phyloP scores from a whole-genome alignment of 2,113 vertebrate genomes.

The Cinclus mexicanus region DNA sequence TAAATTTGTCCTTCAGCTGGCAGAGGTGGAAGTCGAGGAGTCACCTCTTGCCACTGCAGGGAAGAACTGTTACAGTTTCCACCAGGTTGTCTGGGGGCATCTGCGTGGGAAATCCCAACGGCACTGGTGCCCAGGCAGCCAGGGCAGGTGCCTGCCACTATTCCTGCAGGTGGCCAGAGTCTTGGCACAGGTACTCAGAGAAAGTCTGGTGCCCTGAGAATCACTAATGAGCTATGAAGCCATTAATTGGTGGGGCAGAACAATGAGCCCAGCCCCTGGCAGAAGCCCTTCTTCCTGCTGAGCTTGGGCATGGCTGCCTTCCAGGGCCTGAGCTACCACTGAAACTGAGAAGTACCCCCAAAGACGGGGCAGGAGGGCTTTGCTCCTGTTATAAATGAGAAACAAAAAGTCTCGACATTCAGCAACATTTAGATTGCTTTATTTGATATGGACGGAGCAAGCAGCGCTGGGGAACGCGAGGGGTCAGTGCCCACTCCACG shows the following conservation, averaged over 20 bases:
- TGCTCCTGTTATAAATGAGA: neutral
- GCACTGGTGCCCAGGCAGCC: fast-evolving
- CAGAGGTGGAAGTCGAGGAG: neutral
- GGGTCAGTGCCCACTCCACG: too few relatives aligned
- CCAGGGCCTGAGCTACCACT: fast-evolving
- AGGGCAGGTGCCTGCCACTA: neutral
- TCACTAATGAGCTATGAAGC: neutral
- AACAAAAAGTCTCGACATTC: too few relatives aligned
- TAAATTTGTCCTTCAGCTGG: neutral
- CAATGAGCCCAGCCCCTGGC: neutral
- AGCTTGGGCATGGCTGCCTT: fast-evolving
- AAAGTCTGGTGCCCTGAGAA: neutral
- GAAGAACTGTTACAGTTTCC: fast-evolving
- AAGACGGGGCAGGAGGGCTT: fast-evolving
- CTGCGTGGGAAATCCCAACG: neutral
- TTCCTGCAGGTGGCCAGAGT: neutral
- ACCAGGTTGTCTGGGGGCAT: fast-evolving
- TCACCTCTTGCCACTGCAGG: fast-evolving
- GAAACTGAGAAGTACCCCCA: fast-evolving
- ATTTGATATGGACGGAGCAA: too few relatives aligned
- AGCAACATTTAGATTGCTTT: too few relatives aligned
- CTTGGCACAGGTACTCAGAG: fast-evolving
- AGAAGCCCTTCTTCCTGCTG: neutral
- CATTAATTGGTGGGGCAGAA: neutral
- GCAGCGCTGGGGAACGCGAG: too few relatives aligned